These are phyloP conservation scores for Apoda limacodes DNA, from an alignment of 2,888 invertebrate genomes.

Conservation along the genomic window DNA sequence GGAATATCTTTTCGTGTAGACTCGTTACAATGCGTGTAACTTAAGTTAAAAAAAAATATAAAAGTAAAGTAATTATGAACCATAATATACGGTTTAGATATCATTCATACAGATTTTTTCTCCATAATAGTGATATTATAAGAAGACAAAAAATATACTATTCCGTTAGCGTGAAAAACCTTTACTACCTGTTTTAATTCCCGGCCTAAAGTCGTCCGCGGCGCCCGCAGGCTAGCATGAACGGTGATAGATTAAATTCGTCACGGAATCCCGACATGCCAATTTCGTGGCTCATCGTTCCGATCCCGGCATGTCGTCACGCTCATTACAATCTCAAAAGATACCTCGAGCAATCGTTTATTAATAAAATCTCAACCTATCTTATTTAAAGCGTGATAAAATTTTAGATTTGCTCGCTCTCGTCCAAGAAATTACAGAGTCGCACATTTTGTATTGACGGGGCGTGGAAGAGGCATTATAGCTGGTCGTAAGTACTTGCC, in stretches of 20 bases:
- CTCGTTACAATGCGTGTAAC: no score
- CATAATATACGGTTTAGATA: no score
- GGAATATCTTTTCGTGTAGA: no score
- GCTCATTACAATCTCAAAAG: no score
- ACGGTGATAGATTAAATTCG: slow-evolving; percentile 68
- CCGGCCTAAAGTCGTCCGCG: slow-evolving; percentile 22
- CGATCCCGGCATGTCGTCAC: slow-evolving; percentile 46
- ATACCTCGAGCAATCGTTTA: slow-evolving; percentile 19
- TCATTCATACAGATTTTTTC: no score
- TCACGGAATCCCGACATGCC: slow-evolving; percentile 66
- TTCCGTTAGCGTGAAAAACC: slow-evolving; percentile 45
- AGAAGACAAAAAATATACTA: slow-evolving; percentile 27
- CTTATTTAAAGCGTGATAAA: slow-evolving; percentile 15
- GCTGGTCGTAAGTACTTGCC: slow-evolving; percentile 28
- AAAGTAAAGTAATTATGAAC: no score
- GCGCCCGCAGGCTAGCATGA: slow-evolving; percentile 51
- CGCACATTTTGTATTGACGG: slow-evolving; percentile 35
- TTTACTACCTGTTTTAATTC: slow-evolving; percentile 49
- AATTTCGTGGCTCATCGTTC: slow-evolving; percentile 44
- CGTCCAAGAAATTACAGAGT: slow-evolving; percentile 25
- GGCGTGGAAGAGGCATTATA: slow-evolving; percentile 46
- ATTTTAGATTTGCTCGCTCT: slow-evolving; percentile 12
- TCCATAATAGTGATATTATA: no score
- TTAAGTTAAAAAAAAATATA: no score
- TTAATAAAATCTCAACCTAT: background rate